These are phyloP conservation scores for Macaria liturata DNA, from an alignment of 2,888 invertebrate genomes.

Conservation along the genomic window DNA sequence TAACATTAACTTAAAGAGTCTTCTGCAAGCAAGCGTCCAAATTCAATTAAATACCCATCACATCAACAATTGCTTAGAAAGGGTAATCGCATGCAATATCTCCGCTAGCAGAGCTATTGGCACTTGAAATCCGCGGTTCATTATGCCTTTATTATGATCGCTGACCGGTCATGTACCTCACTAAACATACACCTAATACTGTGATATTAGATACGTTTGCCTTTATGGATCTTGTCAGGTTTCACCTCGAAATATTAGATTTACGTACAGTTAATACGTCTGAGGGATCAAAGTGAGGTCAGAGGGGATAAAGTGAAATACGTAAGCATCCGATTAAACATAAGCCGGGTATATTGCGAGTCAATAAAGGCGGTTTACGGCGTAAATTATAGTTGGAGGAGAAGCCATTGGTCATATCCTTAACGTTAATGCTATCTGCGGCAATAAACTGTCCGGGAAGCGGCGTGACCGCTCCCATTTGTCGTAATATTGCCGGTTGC, in stretches of 20 bases:
- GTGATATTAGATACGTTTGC: constrained; percentile 25
- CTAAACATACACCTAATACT: constrained; percentile 25
- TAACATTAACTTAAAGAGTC: too few relatives aligned
- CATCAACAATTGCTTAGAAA: too few relatives aligned
- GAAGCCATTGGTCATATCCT: constrained; percentile 56
- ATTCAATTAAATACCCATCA: too few relatives aligned
- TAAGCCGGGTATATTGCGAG: constrained; percentile 46
- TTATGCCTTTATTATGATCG: constrained; percentile 22
- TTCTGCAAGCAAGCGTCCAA: too few relatives aligned
- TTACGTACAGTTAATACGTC: constrained; percentile 14
- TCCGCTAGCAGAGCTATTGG: too few relatives aligned
- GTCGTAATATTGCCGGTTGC: constrained; percentile 46
- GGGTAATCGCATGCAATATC: too few relatives aligned
- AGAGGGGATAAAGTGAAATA: constrained; percentile 23
- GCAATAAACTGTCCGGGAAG: constrained; percentile 50
- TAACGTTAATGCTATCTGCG: constrained; percentile 59
- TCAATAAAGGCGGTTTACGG: constrained; percentile 52
- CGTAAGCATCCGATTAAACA: constrained; percentile 42
- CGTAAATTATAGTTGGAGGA: constrained; percentile 52
- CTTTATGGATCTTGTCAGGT: constrained; percentile 20
- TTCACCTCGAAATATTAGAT: constrained; percentile 23
- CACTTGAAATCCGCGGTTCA: constrained; percentile 11
- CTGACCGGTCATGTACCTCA: constrained; percentile 27
- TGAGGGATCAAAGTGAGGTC: constrained; percentile 14
- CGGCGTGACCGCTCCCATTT: constrained; percentile 45